Evolutionary conservation across 1,140 invertebrate species (phyloP).

Genomic region (Pachyrhynchus sulphureomaculatus): DNA sequence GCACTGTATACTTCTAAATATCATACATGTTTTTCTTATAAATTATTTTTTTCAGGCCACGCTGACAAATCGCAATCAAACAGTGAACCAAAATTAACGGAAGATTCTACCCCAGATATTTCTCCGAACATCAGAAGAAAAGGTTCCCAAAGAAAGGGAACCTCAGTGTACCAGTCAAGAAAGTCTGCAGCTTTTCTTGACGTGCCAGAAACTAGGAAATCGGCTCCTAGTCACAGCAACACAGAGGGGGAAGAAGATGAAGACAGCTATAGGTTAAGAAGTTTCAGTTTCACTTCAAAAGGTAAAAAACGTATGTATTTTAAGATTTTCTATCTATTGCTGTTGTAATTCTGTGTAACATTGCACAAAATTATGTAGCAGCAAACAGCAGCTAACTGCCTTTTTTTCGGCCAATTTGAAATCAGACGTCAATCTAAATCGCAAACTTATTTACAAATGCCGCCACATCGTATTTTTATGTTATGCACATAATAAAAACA

Average conservation of each 20-base stretch:
- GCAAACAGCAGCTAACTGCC: no score
- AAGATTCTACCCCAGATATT: slow-evolving; percentile 52
- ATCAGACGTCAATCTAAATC: no score
- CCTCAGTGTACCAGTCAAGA: slow-evolving; percentile 59
- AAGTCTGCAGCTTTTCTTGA: slow-evolving; percentile 78
- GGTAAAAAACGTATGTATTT: slow-evolving; percentile 54
- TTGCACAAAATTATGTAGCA: no score
- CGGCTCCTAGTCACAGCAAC: slow-evolving; percentile 28
- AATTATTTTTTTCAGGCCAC: slow-evolving; percentile 51
- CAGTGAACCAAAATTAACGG: slow-evolving; percentile 49
- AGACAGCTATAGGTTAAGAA: slow-evolving; percentile 80
- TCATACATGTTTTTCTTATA: no score
- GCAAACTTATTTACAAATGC: no score
- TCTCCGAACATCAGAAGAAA: slow-evolving; percentile 58
- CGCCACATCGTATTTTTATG: no score
- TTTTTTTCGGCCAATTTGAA: no score
- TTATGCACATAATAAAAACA: no score
- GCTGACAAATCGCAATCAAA: slow-evolving; percentile 55
- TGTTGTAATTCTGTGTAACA: no score
- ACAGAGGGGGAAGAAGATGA: slow-evolving; percentile 71
- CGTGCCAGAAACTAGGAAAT: slow-evolving; percentile 60
- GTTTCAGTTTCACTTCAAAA: slow-evolving; percentile 87
- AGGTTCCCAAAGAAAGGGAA: slow-evolving; percentile 54
- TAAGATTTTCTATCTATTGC: no score
- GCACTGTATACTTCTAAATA: no score